Conservation (phyloP, 2,888 invertebrate genomes). For the Stenodera caucasica region DNA sequence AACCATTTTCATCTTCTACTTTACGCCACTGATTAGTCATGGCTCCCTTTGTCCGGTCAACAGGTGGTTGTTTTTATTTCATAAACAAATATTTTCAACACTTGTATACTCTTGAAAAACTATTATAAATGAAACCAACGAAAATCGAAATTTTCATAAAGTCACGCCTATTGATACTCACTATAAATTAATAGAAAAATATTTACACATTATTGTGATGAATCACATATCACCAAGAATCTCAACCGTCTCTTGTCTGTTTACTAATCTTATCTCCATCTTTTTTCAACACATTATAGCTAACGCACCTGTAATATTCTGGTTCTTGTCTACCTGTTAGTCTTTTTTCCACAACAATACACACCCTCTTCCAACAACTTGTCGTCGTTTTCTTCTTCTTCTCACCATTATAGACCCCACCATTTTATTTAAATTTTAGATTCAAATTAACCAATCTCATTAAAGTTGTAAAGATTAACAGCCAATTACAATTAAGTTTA, state of each 20-base stretch:
- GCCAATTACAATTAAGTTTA: not conserved
- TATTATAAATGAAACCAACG: not conserved
- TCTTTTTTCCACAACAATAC: not conserved
- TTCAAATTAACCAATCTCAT: not conserved
- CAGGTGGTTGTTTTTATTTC: conserved; percentile 10
- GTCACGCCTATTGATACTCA: not conserved
- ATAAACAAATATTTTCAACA: too few relatives aligned
- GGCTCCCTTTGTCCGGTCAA: conserved; percentile 16
- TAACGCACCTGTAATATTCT: not conserved
- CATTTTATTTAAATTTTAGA: not conserved
- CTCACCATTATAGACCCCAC: not conserved
- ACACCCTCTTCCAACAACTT: not conserved
- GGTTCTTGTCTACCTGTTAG: not conserved
- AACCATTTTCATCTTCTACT: conserved; percentile 63
- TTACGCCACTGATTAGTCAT: conserved; percentile 57
- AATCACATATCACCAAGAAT: not conserved
- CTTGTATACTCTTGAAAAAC: too few relatives aligned
- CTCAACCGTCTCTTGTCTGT: not conserved
- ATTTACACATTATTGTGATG: not conserved
- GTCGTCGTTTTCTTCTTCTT: not conserved
- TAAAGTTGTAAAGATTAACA: not conserved
- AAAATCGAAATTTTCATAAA: not conserved
- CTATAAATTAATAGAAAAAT: not conserved
- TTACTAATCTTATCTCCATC: not conserved
- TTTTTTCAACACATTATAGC: not conserved